These are phyloP conservation scores for Monomorium pharaonis DNA, from an alignment of 1,140 invertebrate genomes.

Conservation along the genomic window DNA sequence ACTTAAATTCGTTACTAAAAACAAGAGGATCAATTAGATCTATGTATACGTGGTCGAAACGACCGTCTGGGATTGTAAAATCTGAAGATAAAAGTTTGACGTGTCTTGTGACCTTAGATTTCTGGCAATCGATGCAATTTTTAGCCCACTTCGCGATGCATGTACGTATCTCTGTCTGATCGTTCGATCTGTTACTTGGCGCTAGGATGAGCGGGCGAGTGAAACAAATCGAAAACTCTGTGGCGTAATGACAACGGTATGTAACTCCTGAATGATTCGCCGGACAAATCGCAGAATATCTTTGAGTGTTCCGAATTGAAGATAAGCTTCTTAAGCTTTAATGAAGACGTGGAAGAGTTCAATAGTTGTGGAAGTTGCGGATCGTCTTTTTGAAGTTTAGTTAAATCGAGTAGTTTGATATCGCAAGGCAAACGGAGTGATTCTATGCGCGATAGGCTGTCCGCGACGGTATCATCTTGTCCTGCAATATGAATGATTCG, in stretches of 20 bases:
- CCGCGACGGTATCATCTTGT: too few relatives aligned
- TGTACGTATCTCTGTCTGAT: not conserved
- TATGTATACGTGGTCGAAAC: slow-evolving; percentile 24
- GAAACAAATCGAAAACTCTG: too few relatives aligned
- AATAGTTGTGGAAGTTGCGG: too few relatives aligned
- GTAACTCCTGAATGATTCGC: too few relatives aligned
- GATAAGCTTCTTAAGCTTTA: not conserved
- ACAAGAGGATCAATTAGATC: slow-evolving; percentile 5
- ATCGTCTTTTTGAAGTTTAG: too few relatives aligned
- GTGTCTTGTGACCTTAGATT: not conserved
- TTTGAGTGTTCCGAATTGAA: not conserved
- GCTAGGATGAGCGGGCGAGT: too few relatives aligned
- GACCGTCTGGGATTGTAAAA: not conserved
- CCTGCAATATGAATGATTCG: too few relatives aligned
- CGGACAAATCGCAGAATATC: not conserved
- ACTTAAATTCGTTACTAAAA: not conserved
- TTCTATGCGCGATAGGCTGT: too few relatives aligned
- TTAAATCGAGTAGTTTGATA: too few relatives aligned
- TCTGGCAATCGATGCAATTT: too few relatives aligned
- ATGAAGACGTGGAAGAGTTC: not conserved
- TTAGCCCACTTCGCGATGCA: not conserved
- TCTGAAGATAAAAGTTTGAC: not conserved
- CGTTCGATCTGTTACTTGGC: not conserved
- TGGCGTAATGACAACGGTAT: too few relatives aligned
- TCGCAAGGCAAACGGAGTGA: too few relatives aligned